Percentiles rank a stretch among this genome's conserved stretches.
Conservation (phyloP, 2,797 vertebrate species). For the Trematomus bernacchii region DNA sequence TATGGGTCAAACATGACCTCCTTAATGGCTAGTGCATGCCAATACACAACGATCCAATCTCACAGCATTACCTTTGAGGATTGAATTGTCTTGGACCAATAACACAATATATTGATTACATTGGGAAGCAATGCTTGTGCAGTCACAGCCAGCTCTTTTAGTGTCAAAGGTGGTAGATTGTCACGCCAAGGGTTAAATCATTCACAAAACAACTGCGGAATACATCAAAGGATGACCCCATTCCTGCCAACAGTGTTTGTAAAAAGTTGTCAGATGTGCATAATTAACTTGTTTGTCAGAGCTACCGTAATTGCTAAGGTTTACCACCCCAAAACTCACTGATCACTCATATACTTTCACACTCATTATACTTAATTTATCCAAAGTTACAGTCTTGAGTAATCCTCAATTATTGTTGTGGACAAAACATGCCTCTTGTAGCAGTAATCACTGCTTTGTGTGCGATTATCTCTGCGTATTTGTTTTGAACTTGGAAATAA, state of each 20-base stretch:
- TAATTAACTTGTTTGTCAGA: slow-evolving; percentile 13
- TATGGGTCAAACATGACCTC: slow-evolving; percentile 16
- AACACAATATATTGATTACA: slow-evolving; percentile 21
- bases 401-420: slow-evolving; percentile 1
- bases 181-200: slow-evolving; percentile 31
- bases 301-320: slow-evolving; percentile 16
- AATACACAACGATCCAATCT: neutral
- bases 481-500: slow-evolving; percentile 2
- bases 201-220: slow-evolving; percentile 34
- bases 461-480: slow-evolving; percentile 17
- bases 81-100: slow-evolving; percentile 24
- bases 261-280: slow-evolving; percentile 19
- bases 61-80: neutral
- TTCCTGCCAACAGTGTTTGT: slow-evolving; percentile 1
- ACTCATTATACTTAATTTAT: slow-evolving; percentile 1
- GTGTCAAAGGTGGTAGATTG: slow-evolving; percentile 30
- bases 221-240: slow-evolving; percentile 7
- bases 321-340: slow-evolving; percentile 2
- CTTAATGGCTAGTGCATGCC: neutral
- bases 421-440: neutral
- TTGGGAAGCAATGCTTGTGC: slow-evolving; percentile 20
- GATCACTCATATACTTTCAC: slow-evolving; percentile 1
- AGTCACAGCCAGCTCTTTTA: slow-evolving; percentile 5
- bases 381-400: slow-evolving; percentile 14
- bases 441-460: slow-evolving; percentile 3